Evolutionary conservation across 2,888 invertebrate species (phyloP).

Genomic region (Blastobasis lacticolella): DNA sequence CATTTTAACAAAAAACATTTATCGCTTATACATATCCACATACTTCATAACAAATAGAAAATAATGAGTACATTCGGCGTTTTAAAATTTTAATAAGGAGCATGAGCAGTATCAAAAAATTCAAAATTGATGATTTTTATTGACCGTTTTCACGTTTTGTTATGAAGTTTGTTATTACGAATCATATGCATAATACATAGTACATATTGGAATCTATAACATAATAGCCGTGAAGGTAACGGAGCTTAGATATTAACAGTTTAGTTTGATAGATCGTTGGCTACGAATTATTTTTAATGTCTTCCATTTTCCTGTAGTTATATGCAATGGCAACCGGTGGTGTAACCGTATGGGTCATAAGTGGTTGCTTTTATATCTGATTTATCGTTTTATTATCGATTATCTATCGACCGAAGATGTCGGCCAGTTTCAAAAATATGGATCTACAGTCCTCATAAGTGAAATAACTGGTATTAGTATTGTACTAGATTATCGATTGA

Average conservation of each 20-base stretch:
- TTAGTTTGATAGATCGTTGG: slow-evolving; percentile 60
- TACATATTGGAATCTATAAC: background rate
- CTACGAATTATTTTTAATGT: slow-evolving; percentile 71
- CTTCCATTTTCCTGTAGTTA: slow-evolving; percentile 59
- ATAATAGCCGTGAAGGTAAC: slow-evolving; percentile 24
- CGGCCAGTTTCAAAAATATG: too few species aligned
- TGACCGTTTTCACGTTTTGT: background rate
- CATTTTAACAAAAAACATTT: slow-evolving; percentile 9
- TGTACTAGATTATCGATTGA: too few species aligned
- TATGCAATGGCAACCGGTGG: slow-evolving; percentile 1
- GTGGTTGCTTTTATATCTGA: too few species aligned
- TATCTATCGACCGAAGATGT: too few species aligned
- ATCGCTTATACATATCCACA: slow-evolving; percentile 17
- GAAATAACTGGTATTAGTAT: too few species aligned
- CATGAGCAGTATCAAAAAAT: background rate
- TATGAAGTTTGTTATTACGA: slow-evolving; percentile 3
- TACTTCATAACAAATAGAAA: slow-evolving; percentile 4
- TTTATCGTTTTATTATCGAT: too few species aligned
- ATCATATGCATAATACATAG: background rate
- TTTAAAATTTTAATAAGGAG: background rate
- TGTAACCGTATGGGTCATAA: too few species aligned
- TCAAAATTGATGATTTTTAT: background rate
- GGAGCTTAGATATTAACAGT: slow-evolving; percentile 43
- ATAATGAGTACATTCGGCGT: background rate
- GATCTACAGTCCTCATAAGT: too few species aligned